Conservation (phyloP, 1,140 invertebrate species). For the Bombyx mandarina region DNA sequence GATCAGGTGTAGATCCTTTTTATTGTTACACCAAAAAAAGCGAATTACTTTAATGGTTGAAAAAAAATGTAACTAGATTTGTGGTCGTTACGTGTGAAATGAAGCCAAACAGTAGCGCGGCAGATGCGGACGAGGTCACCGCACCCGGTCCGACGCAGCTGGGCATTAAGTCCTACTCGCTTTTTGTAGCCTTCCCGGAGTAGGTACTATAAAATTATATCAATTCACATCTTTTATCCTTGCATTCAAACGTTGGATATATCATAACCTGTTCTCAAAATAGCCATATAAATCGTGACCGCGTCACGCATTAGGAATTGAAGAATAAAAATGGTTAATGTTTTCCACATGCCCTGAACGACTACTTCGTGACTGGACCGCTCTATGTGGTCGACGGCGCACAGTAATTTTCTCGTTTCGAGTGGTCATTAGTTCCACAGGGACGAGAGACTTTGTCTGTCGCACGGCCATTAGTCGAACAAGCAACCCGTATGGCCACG, state of each 20-base stretch:
- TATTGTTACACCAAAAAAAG: not conserved
- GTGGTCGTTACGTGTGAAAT: slow-evolving; percentile 39
- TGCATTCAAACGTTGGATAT: not conserved
- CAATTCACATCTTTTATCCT: not conserved
- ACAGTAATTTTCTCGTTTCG: slow-evolving; percentile 56
- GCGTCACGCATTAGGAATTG: slow-evolving; percentile 26
- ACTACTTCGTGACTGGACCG: slow-evolving; percentile 47
- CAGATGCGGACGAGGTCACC: slow-evolving; percentile 55
- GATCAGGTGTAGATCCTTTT: no score
- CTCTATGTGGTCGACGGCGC: slow-evolving; percentile 34
- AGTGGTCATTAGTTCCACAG: slow-evolving; percentile 60
- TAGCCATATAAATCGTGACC: slow-evolving; percentile 10
- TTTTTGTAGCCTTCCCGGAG: slow-evolving; percentile 31
- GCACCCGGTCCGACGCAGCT: slow-evolving; percentile 44
- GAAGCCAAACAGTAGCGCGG: slow-evolving; percentile 33
- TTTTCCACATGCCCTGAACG: slow-evolving; percentile 31
- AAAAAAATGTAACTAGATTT: slow-evolving; percentile 23
- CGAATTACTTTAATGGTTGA: slow-evolving; percentile 3
- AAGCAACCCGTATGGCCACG: slow-evolving; percentile 27
- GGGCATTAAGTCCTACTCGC: slow-evolving; percentile 32
- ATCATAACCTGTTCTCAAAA: slow-evolving; percentile 1
- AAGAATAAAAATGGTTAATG: slow-evolving; percentile 15
- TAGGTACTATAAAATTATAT: slow-evolving; percentile 17
- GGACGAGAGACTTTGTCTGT: slow-evolving; percentile 44
- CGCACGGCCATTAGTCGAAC: slow-evolving; percentile 48